A percentile compares a stretch with the other conserved stretches of the same genome.
Evolutionary conservation across 2,888 invertebrate species (phyloP).

Genomic region (Netelia melanura): DNA sequence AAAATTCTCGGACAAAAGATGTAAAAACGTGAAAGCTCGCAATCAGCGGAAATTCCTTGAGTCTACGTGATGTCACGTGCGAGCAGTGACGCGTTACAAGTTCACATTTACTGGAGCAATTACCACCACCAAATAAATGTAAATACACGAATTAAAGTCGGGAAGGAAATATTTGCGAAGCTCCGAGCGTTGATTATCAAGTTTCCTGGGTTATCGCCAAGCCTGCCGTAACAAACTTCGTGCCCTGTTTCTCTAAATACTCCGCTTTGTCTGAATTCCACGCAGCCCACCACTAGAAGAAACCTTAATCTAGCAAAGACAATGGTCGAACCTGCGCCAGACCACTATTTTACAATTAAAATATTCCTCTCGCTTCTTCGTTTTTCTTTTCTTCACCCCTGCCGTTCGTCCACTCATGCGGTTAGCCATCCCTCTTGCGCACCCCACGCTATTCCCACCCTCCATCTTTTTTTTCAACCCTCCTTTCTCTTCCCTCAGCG

Average conservation of each 20-base stretch:
- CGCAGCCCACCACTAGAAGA: slow-evolving; percentile 13
- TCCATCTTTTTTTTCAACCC: slow-evolving; percentile 9
- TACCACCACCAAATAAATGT: slow-evolving; percentile 35
- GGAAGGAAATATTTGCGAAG: slow-evolving; percentile 31
- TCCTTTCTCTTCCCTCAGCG: background rate
- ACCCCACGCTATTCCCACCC: background rate
- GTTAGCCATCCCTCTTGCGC: slow-evolving; percentile 11
- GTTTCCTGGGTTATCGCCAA: slow-evolving; percentile 71
- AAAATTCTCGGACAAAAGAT: too few relatives aligned
- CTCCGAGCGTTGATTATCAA: slow-evolving; percentile 54
- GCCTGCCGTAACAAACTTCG: slow-evolving; percentile 51
- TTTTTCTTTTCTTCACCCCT: slow-evolving; percentile 15
- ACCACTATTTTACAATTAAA: slow-evolving; percentile 75
- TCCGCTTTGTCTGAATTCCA: slow-evolving; percentile 66
- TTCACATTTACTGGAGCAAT: background rate
- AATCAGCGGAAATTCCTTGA: too few relatives aligned
- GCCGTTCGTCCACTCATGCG: slow-evolving; percentile 8
- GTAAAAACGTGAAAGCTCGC: too few relatives aligned
- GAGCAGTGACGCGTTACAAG: background rate
- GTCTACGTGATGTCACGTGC: background rate
- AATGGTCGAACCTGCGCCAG: slow-evolving; percentile 57
- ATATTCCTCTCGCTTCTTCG: slow-evolving; percentile 65
- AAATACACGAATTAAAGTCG: slow-evolving; percentile 57
- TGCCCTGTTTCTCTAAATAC: slow-evolving; percentile 61
- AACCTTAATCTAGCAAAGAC: slow-evolving; percentile 69